These are phyloP conservation scores for Drosophila helvetica DNA, from an alignment of 2,888 invertebrate species.

Conservation along the genomic window DNA sequence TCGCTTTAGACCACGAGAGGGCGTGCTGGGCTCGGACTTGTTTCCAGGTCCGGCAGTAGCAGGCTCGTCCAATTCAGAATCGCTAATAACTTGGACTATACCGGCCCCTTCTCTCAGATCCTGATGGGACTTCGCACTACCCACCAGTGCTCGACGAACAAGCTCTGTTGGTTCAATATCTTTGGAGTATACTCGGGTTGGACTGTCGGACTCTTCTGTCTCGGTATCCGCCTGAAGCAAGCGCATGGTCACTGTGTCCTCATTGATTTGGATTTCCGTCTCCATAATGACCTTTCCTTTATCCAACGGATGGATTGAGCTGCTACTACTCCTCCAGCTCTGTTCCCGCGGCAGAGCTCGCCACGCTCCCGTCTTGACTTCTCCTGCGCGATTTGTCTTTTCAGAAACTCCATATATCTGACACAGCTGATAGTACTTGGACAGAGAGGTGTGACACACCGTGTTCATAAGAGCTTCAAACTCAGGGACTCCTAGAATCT, in stretches of 20 bases:
- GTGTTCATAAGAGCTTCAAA: conserved; percentile 86
- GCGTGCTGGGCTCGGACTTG: conserved; percentile 64
- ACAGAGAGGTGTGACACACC: conserved; percentile 82
- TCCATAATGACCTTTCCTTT: conserved; percentile 90
- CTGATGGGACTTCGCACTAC: conserved; percentile 44
- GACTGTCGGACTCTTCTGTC: conserved; percentile 81
- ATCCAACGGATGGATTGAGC: conserved; percentile 49
- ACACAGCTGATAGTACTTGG: conserved; percentile 87
- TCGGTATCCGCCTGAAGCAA: conserved; percentile 87
- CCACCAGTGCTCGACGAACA: conserved; percentile 63
- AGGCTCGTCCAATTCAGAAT: conserved; percentile 85
- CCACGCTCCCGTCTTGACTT: conserved; percentile 62
- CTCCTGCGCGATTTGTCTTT: conserved; percentile 16
- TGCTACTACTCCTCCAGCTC: conserved; percentile 64
- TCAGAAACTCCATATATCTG: conserved; percentile 85
- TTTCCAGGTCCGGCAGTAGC: conserved; percentile 21
- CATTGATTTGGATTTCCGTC: conserved; percentile 92
- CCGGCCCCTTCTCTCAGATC: conserved; percentile 69
- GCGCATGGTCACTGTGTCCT: conserved; percentile 93
- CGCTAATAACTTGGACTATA: conserved; percentile 87
- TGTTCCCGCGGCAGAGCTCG: conserved; percentile 74
- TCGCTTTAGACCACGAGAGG: conserved; percentile 87
- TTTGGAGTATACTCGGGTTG: conserved; percentile 56
- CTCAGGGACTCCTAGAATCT: conserved; percentile 87
- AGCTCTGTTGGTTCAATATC: conserved; percentile 58